Conservation (phyloP, 2,888 invertebrate genomes). For the Lumbricus terrestris region DNA sequence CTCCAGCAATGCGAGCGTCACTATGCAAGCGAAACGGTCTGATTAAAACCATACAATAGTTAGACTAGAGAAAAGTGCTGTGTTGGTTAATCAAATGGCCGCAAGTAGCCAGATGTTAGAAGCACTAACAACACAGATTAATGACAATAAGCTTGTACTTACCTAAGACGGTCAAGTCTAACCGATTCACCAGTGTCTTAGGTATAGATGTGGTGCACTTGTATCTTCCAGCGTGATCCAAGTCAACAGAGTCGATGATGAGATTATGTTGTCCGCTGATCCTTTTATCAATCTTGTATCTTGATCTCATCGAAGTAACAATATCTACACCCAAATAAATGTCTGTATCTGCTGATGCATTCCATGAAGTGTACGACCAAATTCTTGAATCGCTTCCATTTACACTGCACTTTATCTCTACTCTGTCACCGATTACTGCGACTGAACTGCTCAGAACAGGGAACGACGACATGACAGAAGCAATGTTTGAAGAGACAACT, state of each 20-base stretch:
- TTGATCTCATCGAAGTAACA: not conserved
- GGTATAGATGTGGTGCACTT: not conserved
- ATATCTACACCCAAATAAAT: not conserved
- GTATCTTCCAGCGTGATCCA: not conserved
- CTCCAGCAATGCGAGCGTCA: no score
- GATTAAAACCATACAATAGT: no score
- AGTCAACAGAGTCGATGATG: conserved; percentile 5
- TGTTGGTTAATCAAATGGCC: no score
- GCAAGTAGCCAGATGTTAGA: no score
- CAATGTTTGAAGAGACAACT: not conserved
- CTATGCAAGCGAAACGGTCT: no score
- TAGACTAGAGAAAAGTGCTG: no score
- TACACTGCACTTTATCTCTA: not conserved
- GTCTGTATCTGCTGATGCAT: not conserved
- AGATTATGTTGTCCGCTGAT: no score
- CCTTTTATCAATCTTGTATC: not conserved
- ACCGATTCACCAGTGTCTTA: no score
- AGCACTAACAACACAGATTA: no score
- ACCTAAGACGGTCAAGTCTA: not conserved
- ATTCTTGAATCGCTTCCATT: not conserved
- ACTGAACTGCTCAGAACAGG: not conserved
- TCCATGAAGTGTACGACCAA: not conserved
- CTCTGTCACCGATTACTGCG: not conserved
- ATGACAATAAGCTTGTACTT: not conserved
- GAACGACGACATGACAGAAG: not conserved